These are phyloP conservation scores for Ceyx erithaca DNA, from an alignment of 2,797 vertebrate species.

Conservation along the genomic window DNA sequence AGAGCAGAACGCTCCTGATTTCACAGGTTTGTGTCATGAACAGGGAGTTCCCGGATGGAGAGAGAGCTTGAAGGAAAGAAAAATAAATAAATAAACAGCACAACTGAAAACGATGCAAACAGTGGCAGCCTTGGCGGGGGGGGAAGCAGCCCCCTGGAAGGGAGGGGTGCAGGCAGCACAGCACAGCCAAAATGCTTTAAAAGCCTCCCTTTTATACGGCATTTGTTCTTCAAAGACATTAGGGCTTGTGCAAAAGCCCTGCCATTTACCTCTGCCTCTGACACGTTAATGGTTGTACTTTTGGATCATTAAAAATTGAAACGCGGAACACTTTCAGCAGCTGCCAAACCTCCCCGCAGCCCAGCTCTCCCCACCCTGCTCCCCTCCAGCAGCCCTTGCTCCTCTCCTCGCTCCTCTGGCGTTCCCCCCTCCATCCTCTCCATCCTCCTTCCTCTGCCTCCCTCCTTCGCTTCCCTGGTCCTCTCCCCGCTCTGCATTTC, in stretches of 20 bases:
- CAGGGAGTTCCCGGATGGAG: not conserved
- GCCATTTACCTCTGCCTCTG: slow-evolving; percentile 64
- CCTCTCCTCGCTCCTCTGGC: not conserved
- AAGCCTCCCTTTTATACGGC: slow-evolving; percentile 13
- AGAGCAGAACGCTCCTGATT: not conserved
- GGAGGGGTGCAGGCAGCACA: not conserved
- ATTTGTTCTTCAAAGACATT: slow-evolving; percentile 60
- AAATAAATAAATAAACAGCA: not conserved
- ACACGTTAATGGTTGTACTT: slow-evolving; percentile 73
- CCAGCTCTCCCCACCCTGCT: not conserved
- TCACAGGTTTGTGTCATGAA: not conserved
- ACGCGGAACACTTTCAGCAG: slow-evolving; percentile 54
- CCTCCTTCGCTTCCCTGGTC: rapidly evolving
- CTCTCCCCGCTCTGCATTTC: not conserved
- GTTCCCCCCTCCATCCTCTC: not conserved
- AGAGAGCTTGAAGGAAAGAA: not conserved
- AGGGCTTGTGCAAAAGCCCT: slow-evolving; percentile 37
- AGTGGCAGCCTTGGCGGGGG: not conserved
- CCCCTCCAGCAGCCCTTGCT: not conserved
- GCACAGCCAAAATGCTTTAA: not conserved
- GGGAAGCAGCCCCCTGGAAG: not conserved
- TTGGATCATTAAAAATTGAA: slow-evolving; percentile 77
- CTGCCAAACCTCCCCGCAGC: slow-evolving; percentile 41
- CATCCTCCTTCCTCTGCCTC: not conserved
- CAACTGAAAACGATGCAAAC: not conserved